phyloP scores from a whole-genome alignment of 2,888 invertebrate species.

The Selenia dentaria region DNA sequence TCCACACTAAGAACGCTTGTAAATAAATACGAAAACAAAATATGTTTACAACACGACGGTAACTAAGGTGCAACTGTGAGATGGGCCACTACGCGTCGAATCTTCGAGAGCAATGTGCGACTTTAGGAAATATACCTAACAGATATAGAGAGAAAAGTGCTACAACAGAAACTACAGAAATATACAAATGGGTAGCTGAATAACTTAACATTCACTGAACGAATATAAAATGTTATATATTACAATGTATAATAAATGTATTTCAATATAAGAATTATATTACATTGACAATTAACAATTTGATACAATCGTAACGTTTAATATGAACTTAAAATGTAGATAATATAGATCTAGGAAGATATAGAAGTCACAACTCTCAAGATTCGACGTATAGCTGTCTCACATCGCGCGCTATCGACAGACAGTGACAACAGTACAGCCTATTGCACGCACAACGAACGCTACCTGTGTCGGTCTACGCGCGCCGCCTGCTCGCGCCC shows the following conservation, averaged over 20 bases:
- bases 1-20: constrained; percentile 80
- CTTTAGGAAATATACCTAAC: constrained; percentile 36
- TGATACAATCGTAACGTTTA: neutral
- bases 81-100: constrained; percentile 67
- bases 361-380: constrained; percentile 27
- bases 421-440: constrained; percentile 83
- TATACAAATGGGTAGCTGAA: too few species aligned
- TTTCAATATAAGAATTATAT: too few species aligned
- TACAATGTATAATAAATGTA: too few species aligned
- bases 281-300: too few species aligned
- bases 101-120: constrained; percentile 51
- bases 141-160: constrained; percentile 4
- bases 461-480: constrained; percentile 80
- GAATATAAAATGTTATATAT: too few species aligned
- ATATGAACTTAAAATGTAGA: constrained; percentile 1
- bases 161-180: neutral
- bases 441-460: constrained; percentile 85
- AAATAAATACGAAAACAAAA: constrained; percentile 79
- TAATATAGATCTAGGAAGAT: constrained; percentile 26
- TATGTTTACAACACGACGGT: constrained; percentile 81
- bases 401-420: constrained; percentile 80
- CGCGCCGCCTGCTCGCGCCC: constrained; percentile 76
- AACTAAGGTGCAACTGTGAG: constrained; percentile 83
- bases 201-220: neutral
- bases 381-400: constrained; percentile 73